Base-by-base conservation (phyloP, 2,888 invertebrate genomes). In the Orchesella flavescens region DNA sequence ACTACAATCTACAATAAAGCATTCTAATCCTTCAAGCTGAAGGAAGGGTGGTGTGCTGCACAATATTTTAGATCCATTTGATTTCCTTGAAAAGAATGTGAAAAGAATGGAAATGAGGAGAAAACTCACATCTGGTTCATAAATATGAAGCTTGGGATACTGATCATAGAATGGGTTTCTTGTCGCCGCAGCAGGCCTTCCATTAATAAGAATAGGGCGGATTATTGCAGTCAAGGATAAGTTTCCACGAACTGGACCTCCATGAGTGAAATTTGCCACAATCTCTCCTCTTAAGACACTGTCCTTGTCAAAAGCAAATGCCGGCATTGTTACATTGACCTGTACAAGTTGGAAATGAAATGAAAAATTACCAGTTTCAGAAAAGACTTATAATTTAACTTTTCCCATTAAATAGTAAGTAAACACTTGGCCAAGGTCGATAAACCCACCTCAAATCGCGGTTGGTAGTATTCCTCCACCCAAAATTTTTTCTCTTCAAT, bases 381-480 rank as follows among this genome's bases (percentile, higher is more conserved):
- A 24, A 44, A 65, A 75, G 46, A 61, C 24, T 74, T 23, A 57
- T 72, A 57, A 57, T 17, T 79, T 71, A 75, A 66, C 66, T 75
- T 75, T 43, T 49, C 46, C 63, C 49, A 75, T 75, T 75, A 68
- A 57, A 59, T n/a, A n/a, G n/a, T n/a, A n/a, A n/a, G 3, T 34
- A 34, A 34, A 34, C 34, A 34, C n/a, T n/a, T n/a, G n/a, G n/a
- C n/a, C n/a, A n/a, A n/a, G n/a, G n/a, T 34, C 34, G 7, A 34
- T 2, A 34, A 34, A 63, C 63, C 87, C 59, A 94, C 94, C 92
- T 98, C 97, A 90, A 96, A 97, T 88, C 97, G 92, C 0, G 97
- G 97, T 90, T 97, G 97, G 90, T 97, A 97, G 91, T 97, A 98
- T 91, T 98, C 97, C 90, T 97, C 97, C 0, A 98, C 97, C 9